Evolutionary conservation across 2,888 invertebrate genomes (phyloP), one percentile per base, ranked within the genome.

Genomic region (Gymnoscelis rufifasciata): DNA sequence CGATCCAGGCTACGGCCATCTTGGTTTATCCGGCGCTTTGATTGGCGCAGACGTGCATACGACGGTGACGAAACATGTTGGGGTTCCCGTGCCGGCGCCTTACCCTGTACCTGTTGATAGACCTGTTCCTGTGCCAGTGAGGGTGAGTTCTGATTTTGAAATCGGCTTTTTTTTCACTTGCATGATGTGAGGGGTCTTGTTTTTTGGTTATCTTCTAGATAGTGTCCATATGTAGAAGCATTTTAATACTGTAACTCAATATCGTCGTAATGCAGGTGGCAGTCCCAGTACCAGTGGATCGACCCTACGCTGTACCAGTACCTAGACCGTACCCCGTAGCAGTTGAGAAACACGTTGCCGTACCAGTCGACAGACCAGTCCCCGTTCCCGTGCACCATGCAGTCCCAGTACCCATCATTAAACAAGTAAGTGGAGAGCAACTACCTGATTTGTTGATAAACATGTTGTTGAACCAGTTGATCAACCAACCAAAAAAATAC

Each of bases 311-410:
- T 10, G 83, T 90, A 28, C 66, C 87, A 38, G 84, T 89, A n/a
- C 83, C 89, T 54, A 75, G 70, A 38, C 83, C 90, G 37, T 81
- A 88, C 77, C 80, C 88, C 0, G 88, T 89, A 4, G 59, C 90
- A 44, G 83, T 91, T 40, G 81, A 88, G 68, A 72, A 70, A 71
- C 77, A 83, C 58, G 72, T 89, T 40, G 76, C 90, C 31, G 82
- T 89, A 33, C 78, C 90, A 53, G 86, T 91, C 13, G 83, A 91
- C 78, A 74, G 90, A 59, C 78, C 91, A 53, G 77, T 89, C 26
- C 74, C 80, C 1, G 76, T 88, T 1, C 74, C 90, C 3, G 76
- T 87, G 1, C 86, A 82, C 0, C 87, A 87, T 38, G 83, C 87
- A 0, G 86, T 88, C 0, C 84, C 88, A 0, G 71, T 74, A 8